Percentiles rank a stretch among this genome's conserved stretches.
These are phyloP conservation scores for Gisinianus flammeolus DNA, from an alignment of 2,888 invertebrate species.

Conservation along the genomic window DNA sequence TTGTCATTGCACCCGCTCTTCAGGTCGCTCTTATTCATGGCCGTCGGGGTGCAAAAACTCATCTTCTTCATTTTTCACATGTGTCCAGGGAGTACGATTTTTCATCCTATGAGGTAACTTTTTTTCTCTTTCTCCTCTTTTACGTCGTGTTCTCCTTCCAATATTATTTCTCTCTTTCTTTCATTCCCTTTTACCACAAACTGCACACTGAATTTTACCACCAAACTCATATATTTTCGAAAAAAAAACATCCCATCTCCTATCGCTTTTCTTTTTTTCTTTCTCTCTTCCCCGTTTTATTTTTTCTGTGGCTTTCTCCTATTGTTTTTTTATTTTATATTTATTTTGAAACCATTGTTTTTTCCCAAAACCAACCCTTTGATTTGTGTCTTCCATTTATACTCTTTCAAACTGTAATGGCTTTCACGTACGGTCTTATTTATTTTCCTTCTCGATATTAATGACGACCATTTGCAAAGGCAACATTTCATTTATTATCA, in stretches of 20 bases:
- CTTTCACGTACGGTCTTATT: no score
- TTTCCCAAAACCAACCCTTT: no score
- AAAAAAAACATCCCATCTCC: no score
- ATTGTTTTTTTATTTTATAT: no score
- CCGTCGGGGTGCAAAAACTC: slow-evolving; percentile 54
- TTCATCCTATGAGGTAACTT: slow-evolving; percentile 55
- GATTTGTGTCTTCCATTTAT: no score
- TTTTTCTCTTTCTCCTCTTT: background rate
- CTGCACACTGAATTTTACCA: background rate
- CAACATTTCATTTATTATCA: no score
- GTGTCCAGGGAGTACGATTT: slow-evolving; percentile 52
- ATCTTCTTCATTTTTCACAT: slow-evolving; percentile 58
- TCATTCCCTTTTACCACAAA: background rate
- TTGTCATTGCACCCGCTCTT: slow-evolving; percentile 78
- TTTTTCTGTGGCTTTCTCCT: background rate
- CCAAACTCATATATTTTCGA: no score
- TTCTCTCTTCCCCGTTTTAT: background rate
- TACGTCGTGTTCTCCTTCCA: background rate
- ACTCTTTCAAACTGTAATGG: no score
- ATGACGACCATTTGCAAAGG: no score
- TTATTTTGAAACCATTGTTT: no score
- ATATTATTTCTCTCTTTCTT: slow-evolving; percentile 5
- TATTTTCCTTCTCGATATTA: no score
- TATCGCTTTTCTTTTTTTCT: background rate
- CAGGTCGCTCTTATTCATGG: slow-evolving; percentile 56